Percentiles rank a stretch among this genome's conserved stretches.
phyloP scores from a whole-genome alignment of 1,140 invertebrate genomes.

The Cyclina sinensis region DNA sequence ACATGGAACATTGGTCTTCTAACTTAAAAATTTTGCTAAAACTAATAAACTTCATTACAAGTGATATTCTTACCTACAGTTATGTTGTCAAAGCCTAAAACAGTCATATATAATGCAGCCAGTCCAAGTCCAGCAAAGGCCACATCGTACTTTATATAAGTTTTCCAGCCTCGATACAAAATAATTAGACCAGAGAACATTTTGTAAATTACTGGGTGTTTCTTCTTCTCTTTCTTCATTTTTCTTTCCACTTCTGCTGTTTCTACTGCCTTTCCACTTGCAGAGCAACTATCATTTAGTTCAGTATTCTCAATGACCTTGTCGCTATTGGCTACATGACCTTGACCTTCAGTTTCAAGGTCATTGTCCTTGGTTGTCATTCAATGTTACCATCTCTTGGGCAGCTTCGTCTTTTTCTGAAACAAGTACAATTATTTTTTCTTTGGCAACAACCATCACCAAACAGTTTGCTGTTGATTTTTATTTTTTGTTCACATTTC shows the following conservation, averaged over 20 bases:
- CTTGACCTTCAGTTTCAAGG: neutral
- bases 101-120: conserved; percentile 88
- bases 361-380: neutral
- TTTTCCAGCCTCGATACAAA: conserved; percentile 81
- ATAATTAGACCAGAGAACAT: conserved; percentile 70
- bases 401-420: no score
- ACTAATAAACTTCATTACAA: no score
- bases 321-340: neutral
- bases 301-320: neutral
- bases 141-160: conserved; percentile 85
- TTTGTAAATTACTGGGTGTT: conserved; percentile 33
- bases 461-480: no score
- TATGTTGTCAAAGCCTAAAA: conserved; percentile 88
- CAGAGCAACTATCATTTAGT: neutral
- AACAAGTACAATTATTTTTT: no score
- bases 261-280: neutral
- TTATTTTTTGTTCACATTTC: no score
- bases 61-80: conserved; percentile 87
- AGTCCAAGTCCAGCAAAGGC: conserved; percentile 87
- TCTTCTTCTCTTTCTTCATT: conserved; percentile 1
- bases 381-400: neutral
- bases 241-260: neutral
- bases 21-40: no score
- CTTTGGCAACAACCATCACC: no score
- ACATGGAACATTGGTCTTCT: no score